Conservation (phyloP, 1,140 invertebrate species). For the Trypoxylus dichotomus region DNA sequence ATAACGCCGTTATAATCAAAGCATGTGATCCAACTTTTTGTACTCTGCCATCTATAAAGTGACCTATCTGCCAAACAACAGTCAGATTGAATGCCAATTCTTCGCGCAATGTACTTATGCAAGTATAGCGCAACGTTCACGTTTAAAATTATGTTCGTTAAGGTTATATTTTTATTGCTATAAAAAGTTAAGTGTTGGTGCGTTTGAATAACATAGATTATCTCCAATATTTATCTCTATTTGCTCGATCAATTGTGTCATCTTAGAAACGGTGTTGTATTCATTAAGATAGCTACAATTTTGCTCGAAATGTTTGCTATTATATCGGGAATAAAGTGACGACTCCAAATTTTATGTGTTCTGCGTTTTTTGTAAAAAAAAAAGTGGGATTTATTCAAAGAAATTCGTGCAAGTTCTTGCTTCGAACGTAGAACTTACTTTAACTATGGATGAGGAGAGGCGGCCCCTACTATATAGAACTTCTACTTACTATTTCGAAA, state of each 20-base stretch:
- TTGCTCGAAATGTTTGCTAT: not conserved
- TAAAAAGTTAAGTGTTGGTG: not conserved
- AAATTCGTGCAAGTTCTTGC: not conserved
- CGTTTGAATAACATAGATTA: not conserved
- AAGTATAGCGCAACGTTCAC: too few relatives aligned
- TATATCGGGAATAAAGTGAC: not conserved
- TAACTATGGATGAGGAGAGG: constrained; percentile 28
- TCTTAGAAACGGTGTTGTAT: not conserved
- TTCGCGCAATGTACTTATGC: not conserved
- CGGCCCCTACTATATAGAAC: constrained; percentile 29
- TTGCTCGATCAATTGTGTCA: too few relatives aligned
- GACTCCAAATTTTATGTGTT: not conserved
- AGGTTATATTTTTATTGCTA: not conserved
- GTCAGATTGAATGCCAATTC: not conserved
- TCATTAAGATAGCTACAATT: not conserved
- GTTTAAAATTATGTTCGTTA: too few relatives aligned
- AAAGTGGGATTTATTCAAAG: not conserved
- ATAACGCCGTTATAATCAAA: not conserved
- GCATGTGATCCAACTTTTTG: not conserved
- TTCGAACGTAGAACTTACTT: too few relatives aligned
- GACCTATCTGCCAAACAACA: not conserved
- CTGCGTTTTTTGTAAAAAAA: not conserved
- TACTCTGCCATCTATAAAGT: not conserved
- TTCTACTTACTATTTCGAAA: constrained; percentile 10
- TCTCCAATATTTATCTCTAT: too few relatives aligned